Base-by-base conservation (phyloP, 2,888 invertebrate genomes). In the Acanthoscelides obtectus region DNA sequence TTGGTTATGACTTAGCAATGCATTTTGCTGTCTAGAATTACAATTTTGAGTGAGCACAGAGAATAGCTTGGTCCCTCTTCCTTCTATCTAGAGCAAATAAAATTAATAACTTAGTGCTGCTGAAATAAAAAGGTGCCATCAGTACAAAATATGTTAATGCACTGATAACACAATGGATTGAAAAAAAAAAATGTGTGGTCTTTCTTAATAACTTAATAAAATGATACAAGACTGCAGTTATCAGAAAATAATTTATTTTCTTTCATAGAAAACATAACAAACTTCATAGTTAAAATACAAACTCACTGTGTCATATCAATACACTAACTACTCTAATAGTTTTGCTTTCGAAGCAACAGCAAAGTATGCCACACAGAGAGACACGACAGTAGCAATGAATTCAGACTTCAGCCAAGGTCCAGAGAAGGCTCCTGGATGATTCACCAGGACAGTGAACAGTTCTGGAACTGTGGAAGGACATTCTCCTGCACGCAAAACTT, bases 391-490 rank as follows among this genome's bases (percentile, higher is more conserved):
- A 8, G 97, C 98, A 69, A 98, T 87, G 64, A 96, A 90, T 87
- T 98, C 97, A 0, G 96, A 96, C 85, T 96, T 96, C 70, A 98
- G 90, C 93, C 94, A 94, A 2, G 96, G 96, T 0, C 98, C 98
- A 75, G 91, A 93, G 87, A 95, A 97, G 69, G 96, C 93, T 82
- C 93, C 92, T 70, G 92, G 89, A 80, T 94, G 93, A 77, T 91
- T 89, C 8, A 95, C 86, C 68, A 90, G 88, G 22, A 96, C 89
- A 27, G 91, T 90, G 72, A 92, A 89, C 2, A 96, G 85, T 0
- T 93, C 90, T 76, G 91, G 90, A 3, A 94, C 89, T 27, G 88
- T 86, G 5, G 88, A 86, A 0, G 90, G 88, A 72, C 90, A 89
- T 76, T 94, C 93, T 76, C 92, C 92, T 72, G 91, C 87, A 69